Evolutionary conservation across 2,888 invertebrate species (phyloP), one percentile per base, ranked within the genome.

Genomic region (Apodemia zela): DNA sequence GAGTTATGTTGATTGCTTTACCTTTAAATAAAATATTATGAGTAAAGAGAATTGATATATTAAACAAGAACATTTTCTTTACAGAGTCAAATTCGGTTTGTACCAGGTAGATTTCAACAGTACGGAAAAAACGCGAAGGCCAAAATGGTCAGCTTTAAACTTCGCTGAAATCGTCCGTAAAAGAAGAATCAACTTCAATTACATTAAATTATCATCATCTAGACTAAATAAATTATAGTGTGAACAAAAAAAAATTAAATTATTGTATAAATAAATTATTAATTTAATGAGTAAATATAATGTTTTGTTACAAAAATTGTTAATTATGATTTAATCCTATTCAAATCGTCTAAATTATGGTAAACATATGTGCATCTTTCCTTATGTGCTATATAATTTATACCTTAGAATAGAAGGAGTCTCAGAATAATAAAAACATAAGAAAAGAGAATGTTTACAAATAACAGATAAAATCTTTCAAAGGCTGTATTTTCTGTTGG

Each of bases 11-110:
- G 3, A 38, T 38, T 13, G 3, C 2, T 38, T 3, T 38, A 38
- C 3, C 10, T 38, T 38, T 38, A 38, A 11, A 35, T 35, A 38
- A 38, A 38, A 38, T 4, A 10, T 38, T 4, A 10, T 38, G 8
- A 33, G 33, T 33, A 33, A 33, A 33, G 33, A 33, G 7, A 33
- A 1, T 6, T 33, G 1, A 13, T 5, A 42, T 42, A 42, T 15
- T 15, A 42, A 15, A 15, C 4, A 42, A 42, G 5, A 15, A 15
- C 6, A 42, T 13, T 64, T 21, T 11, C 11, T 47, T 13, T 85
- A 21, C 82, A 92, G 92, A 18, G 74, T 83, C 10, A 89, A 88
- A 71, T 92, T 92, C 66, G 92, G 92, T 0, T 74, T 92, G 13
- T 92, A 83, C 71, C 81, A 84, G 65, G 92, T 92, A 4, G 89